Conservation (phyloP, 2,888 invertebrate genomes). For the Chrysina gloriosa region DNA sequence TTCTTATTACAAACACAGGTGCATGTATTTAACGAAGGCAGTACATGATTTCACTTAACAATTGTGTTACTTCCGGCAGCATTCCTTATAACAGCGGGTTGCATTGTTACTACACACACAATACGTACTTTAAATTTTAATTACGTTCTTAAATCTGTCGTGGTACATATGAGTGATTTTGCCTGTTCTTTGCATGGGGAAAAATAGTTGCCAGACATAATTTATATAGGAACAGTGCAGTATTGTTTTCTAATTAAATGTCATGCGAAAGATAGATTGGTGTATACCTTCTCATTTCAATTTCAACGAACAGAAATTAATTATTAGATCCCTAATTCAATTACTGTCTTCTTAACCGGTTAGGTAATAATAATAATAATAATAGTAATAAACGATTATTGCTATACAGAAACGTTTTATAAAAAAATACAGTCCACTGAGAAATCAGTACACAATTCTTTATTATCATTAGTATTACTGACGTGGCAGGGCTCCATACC, state of each 20-base stretch:
- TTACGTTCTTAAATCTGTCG: slow-evolving; percentile 29
- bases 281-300: slow-evolving; percentile 2
- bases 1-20: slow-evolving; percentile 8
- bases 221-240: slow-evolving; percentile 16
- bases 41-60: slow-evolving; percentile 35
- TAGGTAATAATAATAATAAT: no score
- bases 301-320: no score
- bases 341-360: no score
- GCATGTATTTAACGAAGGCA: slow-evolving; percentile 26
- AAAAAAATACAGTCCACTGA: no score
- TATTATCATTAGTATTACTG: no score
- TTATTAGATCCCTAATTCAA: no score
- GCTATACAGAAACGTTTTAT: no score
- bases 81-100: slow-evolving; percentile 19
- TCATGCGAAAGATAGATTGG: not conserved
- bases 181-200: not conserved
- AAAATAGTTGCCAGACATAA: not conserved
- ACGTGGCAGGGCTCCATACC: no score
- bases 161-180: slow-evolving; percentile 21
- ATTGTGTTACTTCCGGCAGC: slow-evolving; percentile 37
- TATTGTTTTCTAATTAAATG: slow-evolving; percentile 22
- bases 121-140: slow-evolving; percentile 35
- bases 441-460: no score
- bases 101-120: slow-evolving; percentile 34
- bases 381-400: no score